Conservation (phyloP, 2,113 vertebrate species). For the Nerophis ophidion region DNA sequence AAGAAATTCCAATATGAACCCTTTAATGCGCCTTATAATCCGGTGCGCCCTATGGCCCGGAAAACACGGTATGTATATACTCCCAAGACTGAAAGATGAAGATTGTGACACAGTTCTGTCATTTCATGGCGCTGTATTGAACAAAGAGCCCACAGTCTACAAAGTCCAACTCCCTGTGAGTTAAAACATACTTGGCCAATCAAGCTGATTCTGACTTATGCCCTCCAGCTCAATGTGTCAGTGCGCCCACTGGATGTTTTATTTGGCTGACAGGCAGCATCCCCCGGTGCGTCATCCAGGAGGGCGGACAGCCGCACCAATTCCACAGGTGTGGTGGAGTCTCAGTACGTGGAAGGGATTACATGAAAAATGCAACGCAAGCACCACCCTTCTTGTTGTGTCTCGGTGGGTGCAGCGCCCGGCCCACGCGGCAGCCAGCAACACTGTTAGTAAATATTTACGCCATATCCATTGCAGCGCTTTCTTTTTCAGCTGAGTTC, state of each 20-base stretch:
- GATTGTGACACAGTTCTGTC: too few species aligned
- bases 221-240: background rate
- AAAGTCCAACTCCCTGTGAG: too few species aligned
- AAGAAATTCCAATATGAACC: too few species aligned
- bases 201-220: too few species aligned
- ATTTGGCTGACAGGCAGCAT: conserved; percentile 14
- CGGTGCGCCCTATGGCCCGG: too few species aligned
- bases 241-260: conserved; percentile 14
- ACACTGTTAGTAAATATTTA: conserved; percentile 15
- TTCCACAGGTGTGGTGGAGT: conserved; percentile 28
- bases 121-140: too few species aligned
- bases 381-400: background rate
- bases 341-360: conserved; percentile 9
- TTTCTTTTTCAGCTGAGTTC: conserved; percentile 7
- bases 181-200: too few species aligned
- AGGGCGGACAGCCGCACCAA: conserved; percentile 9
- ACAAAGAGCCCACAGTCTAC: too few species aligned
- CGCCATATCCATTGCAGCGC: background rate
- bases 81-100: too few species aligned
- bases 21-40: too few species aligned
- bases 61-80: too few species aligned
- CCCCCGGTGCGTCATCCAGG: conserved; percentile 1
- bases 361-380: conserved; percentile 3
- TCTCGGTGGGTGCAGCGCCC: background rate
- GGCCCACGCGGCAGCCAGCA: background rate